Conservation (phyloP, 2,113 vertebrate species). For the Albula goreensis region DNA sequence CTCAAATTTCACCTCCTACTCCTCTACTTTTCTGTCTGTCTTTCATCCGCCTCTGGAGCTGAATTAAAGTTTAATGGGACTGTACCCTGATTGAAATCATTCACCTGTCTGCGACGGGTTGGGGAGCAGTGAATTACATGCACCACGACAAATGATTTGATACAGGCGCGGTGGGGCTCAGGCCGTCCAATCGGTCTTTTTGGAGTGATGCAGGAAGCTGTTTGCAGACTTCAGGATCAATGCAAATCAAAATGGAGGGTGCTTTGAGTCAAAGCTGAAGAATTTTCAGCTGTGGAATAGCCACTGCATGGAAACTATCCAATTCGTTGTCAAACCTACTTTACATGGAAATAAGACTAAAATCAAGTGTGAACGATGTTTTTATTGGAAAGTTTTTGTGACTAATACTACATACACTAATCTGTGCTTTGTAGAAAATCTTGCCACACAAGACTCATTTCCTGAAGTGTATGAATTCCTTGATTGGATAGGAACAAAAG, state of each 20-base stretch:
- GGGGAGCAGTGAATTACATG: slow-evolving; percentile 16
- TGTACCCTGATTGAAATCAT: slow-evolving; percentile 14
- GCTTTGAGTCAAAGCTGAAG: background rate
- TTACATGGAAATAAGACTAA: background rate
- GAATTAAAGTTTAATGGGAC: background rate
- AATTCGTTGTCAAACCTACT: background rate
- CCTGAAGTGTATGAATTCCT: too few relatives aligned
- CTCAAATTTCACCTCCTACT: background rate
- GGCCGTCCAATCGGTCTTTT: slow-evolving; percentile 24
- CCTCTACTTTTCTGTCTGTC: background rate
- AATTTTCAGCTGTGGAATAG: background rate
- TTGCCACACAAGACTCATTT: too few relatives aligned
- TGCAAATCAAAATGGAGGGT: background rate
- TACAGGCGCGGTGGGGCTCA: background rate
- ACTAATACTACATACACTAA: too few relatives aligned
- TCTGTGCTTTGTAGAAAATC: too few relatives aligned
- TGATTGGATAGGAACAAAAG: too few relatives aligned
- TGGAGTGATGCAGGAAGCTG: slow-evolving; percentile 17
- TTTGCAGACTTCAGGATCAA: background rate
- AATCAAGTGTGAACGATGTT: background rate
- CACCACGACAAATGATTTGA: slow-evolving; percentile 19
- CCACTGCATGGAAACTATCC: background rate
- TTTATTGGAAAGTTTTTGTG: background rate
- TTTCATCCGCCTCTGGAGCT: background rate
- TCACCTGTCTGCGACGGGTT: background rate